Conservation (phyloP, 1,140 invertebrate genomes). For the Hyposmocoma kahamanoa region DNA sequence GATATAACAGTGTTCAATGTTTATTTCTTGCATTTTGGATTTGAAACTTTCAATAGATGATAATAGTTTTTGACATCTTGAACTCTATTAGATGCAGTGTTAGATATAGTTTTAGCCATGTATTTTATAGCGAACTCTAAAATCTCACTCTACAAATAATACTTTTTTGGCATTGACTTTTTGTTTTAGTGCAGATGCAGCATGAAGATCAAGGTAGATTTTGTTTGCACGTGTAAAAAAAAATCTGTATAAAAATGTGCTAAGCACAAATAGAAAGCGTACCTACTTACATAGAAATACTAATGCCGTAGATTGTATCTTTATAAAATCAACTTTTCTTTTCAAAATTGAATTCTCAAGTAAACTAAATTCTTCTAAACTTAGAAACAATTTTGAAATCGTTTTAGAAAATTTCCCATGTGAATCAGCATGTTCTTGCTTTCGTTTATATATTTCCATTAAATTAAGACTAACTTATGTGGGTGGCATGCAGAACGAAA, state of each 20-base stretch:
- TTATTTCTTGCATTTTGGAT: constrained; percentile 44
- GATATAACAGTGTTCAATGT: constrained; percentile 37
- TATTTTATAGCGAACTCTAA: constrained; percentile 33
- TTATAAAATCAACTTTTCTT: neutral
- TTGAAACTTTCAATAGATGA: neutral
- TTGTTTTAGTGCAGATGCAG: constrained; percentile 51
- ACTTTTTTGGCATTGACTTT: constrained; percentile 31
- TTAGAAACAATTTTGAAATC: no score
- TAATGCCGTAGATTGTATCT: no score
- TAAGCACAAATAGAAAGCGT: no score
- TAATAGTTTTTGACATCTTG: constrained; percentile 13
- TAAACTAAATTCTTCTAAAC: no score
- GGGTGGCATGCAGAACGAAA: constrained; percentile 80
- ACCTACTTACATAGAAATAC: no score
- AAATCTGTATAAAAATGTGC: no score
- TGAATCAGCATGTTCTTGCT: constrained; percentile 41
- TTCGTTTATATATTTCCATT: constrained; percentile 10
- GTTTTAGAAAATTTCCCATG: no score
- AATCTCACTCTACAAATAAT: constrained; percentile 50
- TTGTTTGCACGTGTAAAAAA: constrained; percentile 46
- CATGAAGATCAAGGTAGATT: constrained; percentile 54
- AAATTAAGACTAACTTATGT: constrained; percentile 5
- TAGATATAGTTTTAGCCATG: constrained; percentile 46
- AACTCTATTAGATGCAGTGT: constrained; percentile 38
- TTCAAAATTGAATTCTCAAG: neutral